These are phyloP conservation scores for Willisornis vidua DNA, from an alignment of 2,113 vertebrate species.

Conservation along the genomic window DNA sequence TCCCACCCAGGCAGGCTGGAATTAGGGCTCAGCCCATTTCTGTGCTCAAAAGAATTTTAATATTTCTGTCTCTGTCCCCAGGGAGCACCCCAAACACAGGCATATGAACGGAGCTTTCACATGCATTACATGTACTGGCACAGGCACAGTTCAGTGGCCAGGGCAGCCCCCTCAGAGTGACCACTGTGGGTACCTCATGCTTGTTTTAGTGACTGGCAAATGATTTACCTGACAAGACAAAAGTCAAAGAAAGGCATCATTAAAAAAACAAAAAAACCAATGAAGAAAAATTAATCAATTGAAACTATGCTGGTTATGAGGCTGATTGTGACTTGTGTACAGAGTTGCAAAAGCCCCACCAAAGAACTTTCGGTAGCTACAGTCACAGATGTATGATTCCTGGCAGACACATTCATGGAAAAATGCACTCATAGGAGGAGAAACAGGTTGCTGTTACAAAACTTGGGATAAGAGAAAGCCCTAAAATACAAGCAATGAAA, in stretches of 20 bases:
- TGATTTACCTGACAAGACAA: background rate
- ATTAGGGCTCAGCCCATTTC: background rate
- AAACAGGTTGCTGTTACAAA: background rate
- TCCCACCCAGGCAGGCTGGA: background rate
- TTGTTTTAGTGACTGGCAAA: background rate
- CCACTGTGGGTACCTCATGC: background rate
- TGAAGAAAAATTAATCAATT: background rate
- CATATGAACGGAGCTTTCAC: background rate
- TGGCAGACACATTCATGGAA: fast-evolving
- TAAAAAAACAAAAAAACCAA: fast-evolving
- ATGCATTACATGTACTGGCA: fast-evolving
- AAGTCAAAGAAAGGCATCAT: fast-evolving
- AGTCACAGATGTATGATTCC: background rate
- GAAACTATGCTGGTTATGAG: fast-evolving
- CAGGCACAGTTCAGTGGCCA: background rate
- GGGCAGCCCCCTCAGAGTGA: background rate
- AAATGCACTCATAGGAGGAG: background rate
- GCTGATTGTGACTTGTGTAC: background rate
- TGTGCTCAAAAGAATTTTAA: background rate
- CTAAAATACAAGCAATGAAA: background rate
- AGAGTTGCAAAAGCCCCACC: background rate
- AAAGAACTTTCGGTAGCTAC: background rate
- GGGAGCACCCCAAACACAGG: background rate
- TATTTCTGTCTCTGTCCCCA: background rate
- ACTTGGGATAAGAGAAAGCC: background rate